Percentiles rank a stretch among this genome's conserved stretches.
phyloP scores from a whole-genome alignment of 2,797 vertebrate genomes.

The Rachycentron canadum region DNA sequence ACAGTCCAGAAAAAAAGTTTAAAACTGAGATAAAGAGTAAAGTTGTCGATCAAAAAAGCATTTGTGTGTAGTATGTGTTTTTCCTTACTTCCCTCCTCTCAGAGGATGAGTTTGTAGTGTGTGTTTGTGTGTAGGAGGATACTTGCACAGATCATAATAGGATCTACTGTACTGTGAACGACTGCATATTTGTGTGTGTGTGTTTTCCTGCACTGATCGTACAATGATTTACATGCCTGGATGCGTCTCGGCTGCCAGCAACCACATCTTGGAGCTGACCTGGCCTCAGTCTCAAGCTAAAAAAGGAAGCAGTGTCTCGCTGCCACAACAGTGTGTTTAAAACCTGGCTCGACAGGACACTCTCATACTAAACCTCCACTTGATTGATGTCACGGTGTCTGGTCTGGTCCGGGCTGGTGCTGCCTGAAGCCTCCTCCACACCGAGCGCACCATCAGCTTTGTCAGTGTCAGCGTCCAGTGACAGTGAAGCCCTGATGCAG shows the following conservation, averaged over 20 bases:
- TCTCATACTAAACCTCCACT: constrained; percentile 58
- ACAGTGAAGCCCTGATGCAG: constrained; percentile 21
- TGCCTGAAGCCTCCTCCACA: constrained; percentile 6
- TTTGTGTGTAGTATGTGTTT: neutral
- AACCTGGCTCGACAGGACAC: constrained; percentile 61
- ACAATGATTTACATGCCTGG: constrained; percentile 68
- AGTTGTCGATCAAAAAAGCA: neutral
- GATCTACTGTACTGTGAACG: constrained; percentile 49
- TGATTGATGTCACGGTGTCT: constrained; percentile 59
- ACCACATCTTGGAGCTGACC: constrained; percentile 60
- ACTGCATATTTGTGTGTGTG: constrained; percentile 17
- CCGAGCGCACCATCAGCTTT: neutral
- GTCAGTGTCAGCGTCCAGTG: constrained; percentile 14
- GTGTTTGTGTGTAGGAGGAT: constrained; percentile 20
- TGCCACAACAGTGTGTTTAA: constrained; percentile 66
- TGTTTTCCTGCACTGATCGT: constrained; percentile 49
- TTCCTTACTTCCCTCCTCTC: constrained; percentile 4
- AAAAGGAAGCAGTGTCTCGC: constrained; percentile 71
- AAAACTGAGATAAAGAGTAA: neutral
- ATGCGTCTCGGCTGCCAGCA: constrained; percentile 62
- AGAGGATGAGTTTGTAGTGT: constrained; percentile 5
- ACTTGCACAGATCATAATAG: constrained; percentile 35
- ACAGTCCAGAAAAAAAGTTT: neutral
- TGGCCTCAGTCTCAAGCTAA: constrained; percentile 70
- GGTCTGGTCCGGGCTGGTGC: constrained; percentile 44